These are phyloP conservation scores for Crotophaga sulcirostris DNA, from an alignment of 2,113 vertebrate genomes.

Conservation along the genomic window DNA sequence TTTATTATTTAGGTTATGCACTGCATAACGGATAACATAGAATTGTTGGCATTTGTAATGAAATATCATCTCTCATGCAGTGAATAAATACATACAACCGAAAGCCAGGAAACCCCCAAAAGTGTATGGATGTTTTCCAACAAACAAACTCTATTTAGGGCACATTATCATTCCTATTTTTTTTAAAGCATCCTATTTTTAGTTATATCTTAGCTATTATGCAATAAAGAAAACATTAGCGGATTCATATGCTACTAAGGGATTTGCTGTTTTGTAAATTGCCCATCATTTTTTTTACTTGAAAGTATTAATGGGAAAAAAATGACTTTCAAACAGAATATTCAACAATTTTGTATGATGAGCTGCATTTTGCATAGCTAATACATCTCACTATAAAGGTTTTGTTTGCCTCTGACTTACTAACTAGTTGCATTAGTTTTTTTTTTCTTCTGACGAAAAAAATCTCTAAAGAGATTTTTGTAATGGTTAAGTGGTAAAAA, in stretches of 20 bases:
- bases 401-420: neutral
- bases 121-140: neutral
- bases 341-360: neutral
- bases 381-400: neutral
- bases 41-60: neutral
- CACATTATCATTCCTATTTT: neutral
- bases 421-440: neutral
- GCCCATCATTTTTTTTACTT: neutral
- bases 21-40: neutral
- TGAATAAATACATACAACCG: neutral
- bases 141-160: neutral
- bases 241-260: neutral
- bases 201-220: neutral
- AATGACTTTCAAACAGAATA: neutral
- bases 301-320: neutral
- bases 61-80: neutral
- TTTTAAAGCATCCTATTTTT: conserved; percentile 7
- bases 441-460: neutral
- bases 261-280: neutral
- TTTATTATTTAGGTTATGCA: conserved; percentile 29
- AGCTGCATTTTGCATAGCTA: neutral
- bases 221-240: neutral
- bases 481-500: neutral
- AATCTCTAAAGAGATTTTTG: neutral
- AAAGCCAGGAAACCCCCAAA: conserved; percentile 31